These are phyloP conservation scores for Anolis apletophallus DNA, from an alignment of 2,797 vertebrate genomes.

Conservation along the genomic window DNA sequence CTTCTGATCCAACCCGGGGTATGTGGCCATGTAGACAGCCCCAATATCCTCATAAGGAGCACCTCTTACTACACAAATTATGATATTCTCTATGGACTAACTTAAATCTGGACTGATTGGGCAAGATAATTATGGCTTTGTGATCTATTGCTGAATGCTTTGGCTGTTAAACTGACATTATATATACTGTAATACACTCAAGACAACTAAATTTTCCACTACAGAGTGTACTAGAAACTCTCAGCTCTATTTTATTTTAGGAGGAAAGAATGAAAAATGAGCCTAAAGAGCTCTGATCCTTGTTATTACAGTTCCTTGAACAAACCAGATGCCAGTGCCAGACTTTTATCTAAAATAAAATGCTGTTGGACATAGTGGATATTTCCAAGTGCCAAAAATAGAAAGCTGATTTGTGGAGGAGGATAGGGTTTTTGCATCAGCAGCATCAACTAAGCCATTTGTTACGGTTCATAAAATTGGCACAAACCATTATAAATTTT, in stretches of 20 bases:
- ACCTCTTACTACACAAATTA: neutral
- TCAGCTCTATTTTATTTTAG: slow-evolving; percentile 40
- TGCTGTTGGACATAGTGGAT: slow-evolving; percentile 65
- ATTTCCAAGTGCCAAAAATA: slow-evolving; percentile 73
- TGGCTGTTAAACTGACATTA: slow-evolving; percentile 3
- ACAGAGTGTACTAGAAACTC: neutral
- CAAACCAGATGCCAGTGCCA: slow-evolving; percentile 55
- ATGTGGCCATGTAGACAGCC: no score
- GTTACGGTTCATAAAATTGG: slow-evolving; percentile 64
- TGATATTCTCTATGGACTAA: neutral
- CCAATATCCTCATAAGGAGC: no score
- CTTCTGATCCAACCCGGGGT: no score
- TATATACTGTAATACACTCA: neutral
- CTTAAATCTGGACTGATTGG: neutral
- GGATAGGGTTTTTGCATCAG: slow-evolving; percentile 65
- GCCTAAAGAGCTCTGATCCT: slow-evolving; percentile 29
- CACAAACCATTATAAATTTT: slow-evolving; percentile 54
- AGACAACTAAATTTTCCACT: slow-evolving; percentile 23
- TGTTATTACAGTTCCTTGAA: slow-evolving; percentile 51
- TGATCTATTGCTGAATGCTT: neutral
- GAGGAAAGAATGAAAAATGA: slow-evolving; percentile 18
- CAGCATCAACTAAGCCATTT: slow-evolving; percentile 66
- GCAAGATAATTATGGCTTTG: neutral
- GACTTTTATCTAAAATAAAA: slow-evolving; percentile 58
- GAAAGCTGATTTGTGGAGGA: slow-evolving; percentile 69